These are phyloP conservation scores for Phalacrocorax pelagicus DNA, from an alignment of 2,113 vertebrate species.

Conservation along the genomic window DNA sequence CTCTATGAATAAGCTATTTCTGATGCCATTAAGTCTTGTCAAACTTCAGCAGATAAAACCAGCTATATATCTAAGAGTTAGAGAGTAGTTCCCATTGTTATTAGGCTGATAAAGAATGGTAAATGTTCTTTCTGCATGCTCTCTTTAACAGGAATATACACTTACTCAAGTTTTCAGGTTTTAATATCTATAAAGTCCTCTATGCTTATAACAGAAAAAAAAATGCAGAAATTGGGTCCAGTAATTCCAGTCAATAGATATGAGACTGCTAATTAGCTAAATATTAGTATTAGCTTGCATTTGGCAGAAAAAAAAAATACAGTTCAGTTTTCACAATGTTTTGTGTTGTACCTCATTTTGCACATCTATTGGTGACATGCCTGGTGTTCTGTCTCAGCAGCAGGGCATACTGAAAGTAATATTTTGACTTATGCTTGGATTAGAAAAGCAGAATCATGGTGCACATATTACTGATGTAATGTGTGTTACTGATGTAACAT, in stretches of 20 bases:
- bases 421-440: neutral
- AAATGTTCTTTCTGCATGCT: neutral
- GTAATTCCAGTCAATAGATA: neutral
- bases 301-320: neutral
- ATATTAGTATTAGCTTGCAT: neutral
- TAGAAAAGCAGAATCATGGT: neutral
- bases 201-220: neutral
- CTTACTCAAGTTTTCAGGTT: neutral
- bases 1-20: neutral
- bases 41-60: neutral
- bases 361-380: neutral
- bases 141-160: neutral
- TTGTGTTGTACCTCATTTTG: neutral
- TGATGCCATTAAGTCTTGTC: neutral
- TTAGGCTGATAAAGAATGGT: neutral
- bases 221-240: neutral
- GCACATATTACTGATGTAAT: neutral
- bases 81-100: neutral
- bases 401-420: neutral
- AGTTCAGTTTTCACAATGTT: neutral
- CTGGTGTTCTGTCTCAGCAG: neutral
- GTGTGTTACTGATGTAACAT: neutral
- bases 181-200: neutral
- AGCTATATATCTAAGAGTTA: neutral
- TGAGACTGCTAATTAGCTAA: neutral